Percentiles rank a stretch among this genome's conserved stretches.
phyloP scores from a whole-genome alignment of 2,888 invertebrate species.

The Taphrorychus bicolor region DNA sequence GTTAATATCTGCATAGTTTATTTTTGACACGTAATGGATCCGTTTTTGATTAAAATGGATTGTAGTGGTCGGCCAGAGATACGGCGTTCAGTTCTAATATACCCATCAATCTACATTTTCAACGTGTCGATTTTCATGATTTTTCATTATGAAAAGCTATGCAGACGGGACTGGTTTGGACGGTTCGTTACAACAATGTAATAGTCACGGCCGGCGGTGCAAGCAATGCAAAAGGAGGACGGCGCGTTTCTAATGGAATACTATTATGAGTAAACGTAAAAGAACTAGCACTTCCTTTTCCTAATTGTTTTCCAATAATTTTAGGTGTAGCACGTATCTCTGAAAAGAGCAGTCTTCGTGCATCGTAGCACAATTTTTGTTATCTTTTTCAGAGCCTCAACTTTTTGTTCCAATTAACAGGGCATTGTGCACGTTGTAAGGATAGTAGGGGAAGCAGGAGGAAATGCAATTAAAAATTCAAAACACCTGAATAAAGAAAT shows the following conservation, averaged over 20 bases:
- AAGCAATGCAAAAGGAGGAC: neutral
- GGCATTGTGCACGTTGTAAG: too few species aligned
- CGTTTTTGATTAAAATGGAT: constrained; percentile 3
- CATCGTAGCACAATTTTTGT: too few species aligned
- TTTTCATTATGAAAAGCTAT: constrained; percentile 6
- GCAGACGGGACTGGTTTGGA: neutral
- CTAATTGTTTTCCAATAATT: too few species aligned
- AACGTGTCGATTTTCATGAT: constrained; percentile 10
- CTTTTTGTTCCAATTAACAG: too few species aligned
- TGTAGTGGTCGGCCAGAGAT: neutral
- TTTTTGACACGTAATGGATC: neutral
- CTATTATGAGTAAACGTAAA: too few species aligned
- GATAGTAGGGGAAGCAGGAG: too few species aligned
- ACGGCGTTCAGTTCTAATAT: constrained; percentile 1
- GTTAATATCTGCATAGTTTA: neutral
- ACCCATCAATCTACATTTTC: constrained; percentile 8
- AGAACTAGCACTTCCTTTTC: too few species aligned
- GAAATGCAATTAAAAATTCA: too few species aligned
- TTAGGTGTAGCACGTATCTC: too few species aligned
- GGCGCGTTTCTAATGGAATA: neutral
- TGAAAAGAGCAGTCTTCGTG: too few species aligned
- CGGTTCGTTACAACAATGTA: neutral
- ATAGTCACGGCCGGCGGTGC: neutral
- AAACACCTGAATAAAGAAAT: too few species aligned
- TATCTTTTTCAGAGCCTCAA: too few species aligned